Conservation (phyloP, 2,888 invertebrate species). For the Branchellion lobata region DNA sequence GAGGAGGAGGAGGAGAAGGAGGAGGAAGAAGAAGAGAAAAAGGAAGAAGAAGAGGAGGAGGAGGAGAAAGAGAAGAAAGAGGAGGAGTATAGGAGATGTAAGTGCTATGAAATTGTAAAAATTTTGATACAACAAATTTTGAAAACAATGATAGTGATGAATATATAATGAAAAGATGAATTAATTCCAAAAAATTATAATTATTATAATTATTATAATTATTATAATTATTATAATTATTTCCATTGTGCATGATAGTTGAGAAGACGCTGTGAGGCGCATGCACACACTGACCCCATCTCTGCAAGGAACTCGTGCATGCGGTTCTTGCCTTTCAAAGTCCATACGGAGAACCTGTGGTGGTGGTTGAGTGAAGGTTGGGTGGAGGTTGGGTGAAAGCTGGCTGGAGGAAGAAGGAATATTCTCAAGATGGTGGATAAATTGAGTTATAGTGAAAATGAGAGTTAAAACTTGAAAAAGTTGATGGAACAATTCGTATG, state of each 20-base stretch:
- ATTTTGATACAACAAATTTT: background rate
- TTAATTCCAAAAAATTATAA: background rate
- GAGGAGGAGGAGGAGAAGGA: background rate
- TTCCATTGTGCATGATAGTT: background rate
- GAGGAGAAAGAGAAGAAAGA: background rate
- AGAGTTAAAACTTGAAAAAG: background rate
- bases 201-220: background rate
- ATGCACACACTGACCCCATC: constrained; percentile 73
- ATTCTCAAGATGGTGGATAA: background rate
- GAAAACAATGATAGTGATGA: background rate
- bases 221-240: background rate
- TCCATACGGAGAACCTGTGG: constrained; percentile 81
- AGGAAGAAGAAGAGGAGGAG: background rate
- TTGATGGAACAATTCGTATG: too few species aligned
- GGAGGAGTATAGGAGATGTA: background rate
- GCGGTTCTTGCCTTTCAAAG: constrained; percentile 77
- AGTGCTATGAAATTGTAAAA: too few species aligned
- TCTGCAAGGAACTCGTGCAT: constrained; percentile 83
- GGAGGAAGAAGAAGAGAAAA: constrained; percentile 1
- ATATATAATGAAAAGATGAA: constrained; percentile 3
- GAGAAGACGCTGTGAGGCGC: background rate
- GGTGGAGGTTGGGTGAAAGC: too few species aligned
- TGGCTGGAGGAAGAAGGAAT: background rate
- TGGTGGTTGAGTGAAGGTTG: constrained; percentile 70
- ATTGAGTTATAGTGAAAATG: background rate